Percentiles rank a stretch among this genome's conserved stretches.
Evolutionary conservation across 2,888 invertebrate genomes (phyloP).

Genomic region (Ypsolopha sequella): DNA sequence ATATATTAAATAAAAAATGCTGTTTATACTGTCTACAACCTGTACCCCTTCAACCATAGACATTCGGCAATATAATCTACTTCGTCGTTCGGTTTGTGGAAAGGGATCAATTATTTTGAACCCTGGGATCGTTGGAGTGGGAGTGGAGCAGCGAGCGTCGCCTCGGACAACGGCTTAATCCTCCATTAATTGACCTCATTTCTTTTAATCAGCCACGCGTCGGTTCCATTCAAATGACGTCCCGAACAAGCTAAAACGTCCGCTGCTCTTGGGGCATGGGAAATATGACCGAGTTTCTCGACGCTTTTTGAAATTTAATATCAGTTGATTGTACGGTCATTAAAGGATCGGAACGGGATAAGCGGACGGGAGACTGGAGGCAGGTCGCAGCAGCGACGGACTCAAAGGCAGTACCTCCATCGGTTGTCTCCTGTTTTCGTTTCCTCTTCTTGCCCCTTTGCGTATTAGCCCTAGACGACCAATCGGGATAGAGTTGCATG

Average conservation of each 20-base stretch:
- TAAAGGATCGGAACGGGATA: slow-evolving; percentile 12
- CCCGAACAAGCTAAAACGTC: neutral
- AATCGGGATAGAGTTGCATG: slow-evolving; percentile 99
- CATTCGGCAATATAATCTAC: slow-evolving; percentile 55
- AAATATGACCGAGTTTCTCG: neutral
- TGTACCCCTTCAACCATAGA: slow-evolving; percentile 63
- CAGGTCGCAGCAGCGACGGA: slow-evolving; percentile 7
- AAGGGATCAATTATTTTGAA: slow-evolving; percentile 56
- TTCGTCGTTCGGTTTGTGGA: slow-evolving; percentile 33
- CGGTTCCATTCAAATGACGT: neutral
- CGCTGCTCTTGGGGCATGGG: neutral
- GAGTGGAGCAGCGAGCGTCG: slow-evolving; percentile 45
- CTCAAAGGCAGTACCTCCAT: slow-evolving; percentile 87
- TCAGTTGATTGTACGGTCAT: slow-evolving; percentile 3
- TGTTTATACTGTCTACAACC: slow-evolving; percentile 60
- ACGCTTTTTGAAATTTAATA: neutral
- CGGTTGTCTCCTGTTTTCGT: slow-evolving; percentile 97
- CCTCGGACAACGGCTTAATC: slow-evolving; percentile 31
- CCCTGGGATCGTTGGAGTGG: slow-evolving; percentile 25
- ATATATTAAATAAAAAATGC: slow-evolving; percentile 48
- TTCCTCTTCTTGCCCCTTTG: slow-evolving; percentile 99
- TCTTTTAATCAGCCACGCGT: slow-evolving; percentile 33
- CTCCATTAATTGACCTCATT: slow-evolving; percentile 62
- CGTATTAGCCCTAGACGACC: slow-evolving; percentile 99
- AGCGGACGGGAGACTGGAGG: slow-evolving; percentile 9